Percentiles rank a stretch among this genome's conserved stretches.
Conservation (phyloP, 2,888 invertebrate genomes). For the Hyposoter didymator region DNA sequence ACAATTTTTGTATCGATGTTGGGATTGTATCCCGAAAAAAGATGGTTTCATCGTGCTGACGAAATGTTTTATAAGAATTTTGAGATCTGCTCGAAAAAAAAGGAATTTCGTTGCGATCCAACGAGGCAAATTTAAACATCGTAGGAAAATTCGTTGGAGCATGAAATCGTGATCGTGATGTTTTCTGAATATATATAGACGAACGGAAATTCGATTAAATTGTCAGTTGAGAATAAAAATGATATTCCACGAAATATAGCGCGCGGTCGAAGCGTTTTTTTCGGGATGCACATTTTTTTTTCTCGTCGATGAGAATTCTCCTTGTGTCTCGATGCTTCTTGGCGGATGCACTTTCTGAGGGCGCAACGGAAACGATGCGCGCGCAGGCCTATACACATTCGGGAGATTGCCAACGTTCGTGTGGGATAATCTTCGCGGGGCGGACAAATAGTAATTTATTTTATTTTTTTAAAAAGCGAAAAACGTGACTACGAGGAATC, state of each 20-base stretch:
- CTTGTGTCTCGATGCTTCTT: not conserved
- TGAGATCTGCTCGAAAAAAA: too few species aligned
- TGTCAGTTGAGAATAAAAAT: not conserved
- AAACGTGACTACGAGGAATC: not conserved
- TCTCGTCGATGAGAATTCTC: constrained; percentile 14
- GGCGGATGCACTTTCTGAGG: constrained; percentile 2
- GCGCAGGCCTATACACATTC: constrained; percentile 24
- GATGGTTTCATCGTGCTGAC: too few species aligned
- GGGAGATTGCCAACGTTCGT: not conserved
- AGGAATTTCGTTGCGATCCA: too few species aligned
- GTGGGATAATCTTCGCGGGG: constrained; percentile 5
- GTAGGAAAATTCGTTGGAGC: not conserved
- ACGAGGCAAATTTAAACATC: too few species aligned
- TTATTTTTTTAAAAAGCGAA: not conserved
- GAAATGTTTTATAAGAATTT: too few species aligned
- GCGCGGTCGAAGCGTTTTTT: not conserved
- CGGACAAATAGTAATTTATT: not conserved
- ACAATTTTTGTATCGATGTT: too few species aligned
- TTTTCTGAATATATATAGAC: not conserved
- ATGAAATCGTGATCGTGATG: not conserved
- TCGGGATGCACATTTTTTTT: constrained; percentile 3
- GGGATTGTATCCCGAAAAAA: too few species aligned
- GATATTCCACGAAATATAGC: not conserved
- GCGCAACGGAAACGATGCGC: constrained; percentile 9
- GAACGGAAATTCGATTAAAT: not conserved